Evolutionary conservation across 2,888 invertebrate species (phyloP), one percentile per base, ranked within the genome.

Genomic region (Parnassius apollo): DNA sequence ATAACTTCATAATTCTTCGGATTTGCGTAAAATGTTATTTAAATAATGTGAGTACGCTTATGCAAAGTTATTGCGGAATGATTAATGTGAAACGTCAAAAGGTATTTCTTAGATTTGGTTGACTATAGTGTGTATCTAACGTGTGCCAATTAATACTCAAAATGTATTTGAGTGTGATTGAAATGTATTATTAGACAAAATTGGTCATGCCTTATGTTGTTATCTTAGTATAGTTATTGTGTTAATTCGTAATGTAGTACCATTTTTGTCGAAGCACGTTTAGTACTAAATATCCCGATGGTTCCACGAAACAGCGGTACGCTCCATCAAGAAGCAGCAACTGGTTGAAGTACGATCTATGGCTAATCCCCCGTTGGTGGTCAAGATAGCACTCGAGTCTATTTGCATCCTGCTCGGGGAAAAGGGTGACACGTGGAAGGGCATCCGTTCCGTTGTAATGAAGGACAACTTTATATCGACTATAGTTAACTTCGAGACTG

Each of bases 241-340:
- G 35, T 35, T 35, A 2, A 35, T 35, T 35, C 25, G 25, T 25
- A 25, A 2, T 11, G 18, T n/a, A 18, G 42, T 48, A 22, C 46
- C 45, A 61, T 12, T 61, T 11, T 57, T 57, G 35, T 46, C 42
- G 54, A 9, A 44, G 49, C 18, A 55, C 9, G 18, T 25, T 52
- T 62, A 56, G 57, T 61, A 61, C 59, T 68, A 65, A 57, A 61
- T 51, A 25, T 55, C 42, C 10, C 51, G 42, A 54, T 61, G 57
- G 57, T 57, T 57, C 42, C 48, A 58, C 53, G 51, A 55, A 57
- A 83, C 89, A 95, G 98, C 98, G 82, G 98, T 98, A 82, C 96
- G 97, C 87, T 96, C 97, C 72, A 98, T 98, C 93, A 98, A 97
- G 94, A 98, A 98, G 89, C 97, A 98, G 86, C 97, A 98, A 86